Conservation (phyloP, 2,797 vertebrate genomes). For the Dendrocincla fuliginosa region DNA sequence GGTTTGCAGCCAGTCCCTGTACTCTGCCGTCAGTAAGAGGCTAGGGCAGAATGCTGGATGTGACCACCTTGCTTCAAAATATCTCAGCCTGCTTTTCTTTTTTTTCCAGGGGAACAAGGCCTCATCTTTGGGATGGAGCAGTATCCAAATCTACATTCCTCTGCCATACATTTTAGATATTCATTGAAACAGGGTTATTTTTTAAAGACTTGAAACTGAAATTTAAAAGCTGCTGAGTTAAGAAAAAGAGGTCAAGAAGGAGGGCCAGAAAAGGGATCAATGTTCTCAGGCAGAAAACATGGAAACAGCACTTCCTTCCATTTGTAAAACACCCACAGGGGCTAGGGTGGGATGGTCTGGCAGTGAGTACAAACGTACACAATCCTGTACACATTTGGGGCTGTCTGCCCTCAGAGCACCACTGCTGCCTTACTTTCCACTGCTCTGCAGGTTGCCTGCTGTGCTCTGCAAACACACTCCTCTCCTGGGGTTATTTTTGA, state of each 20-base stretch:
- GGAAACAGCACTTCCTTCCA: background rate
- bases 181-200: background rate
- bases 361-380: background rate
- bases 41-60: background rate
- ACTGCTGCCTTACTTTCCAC: background rate
- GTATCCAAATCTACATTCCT: background rate
- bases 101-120: background rate
- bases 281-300: background rate
- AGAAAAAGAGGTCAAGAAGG: background rate
- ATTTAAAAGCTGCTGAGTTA: background rate
- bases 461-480: background rate
- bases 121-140: background rate
- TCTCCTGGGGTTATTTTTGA: slow-evolving; percentile 36
- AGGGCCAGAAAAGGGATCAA: background rate
- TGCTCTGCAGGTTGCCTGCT: background rate
- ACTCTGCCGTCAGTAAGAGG: background rate
- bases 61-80: background rate
- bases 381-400: background rate
- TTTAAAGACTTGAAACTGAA: background rate
- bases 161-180: background rate
- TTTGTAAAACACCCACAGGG: background rate
- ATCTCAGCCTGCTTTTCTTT: background rate
- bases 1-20: background rate
- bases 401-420: background rate
- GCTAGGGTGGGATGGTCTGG: background rate